Base-by-base conservation (phyloP, 2,113 vertebrate species). In the Crypturellus undulatus region DNA sequence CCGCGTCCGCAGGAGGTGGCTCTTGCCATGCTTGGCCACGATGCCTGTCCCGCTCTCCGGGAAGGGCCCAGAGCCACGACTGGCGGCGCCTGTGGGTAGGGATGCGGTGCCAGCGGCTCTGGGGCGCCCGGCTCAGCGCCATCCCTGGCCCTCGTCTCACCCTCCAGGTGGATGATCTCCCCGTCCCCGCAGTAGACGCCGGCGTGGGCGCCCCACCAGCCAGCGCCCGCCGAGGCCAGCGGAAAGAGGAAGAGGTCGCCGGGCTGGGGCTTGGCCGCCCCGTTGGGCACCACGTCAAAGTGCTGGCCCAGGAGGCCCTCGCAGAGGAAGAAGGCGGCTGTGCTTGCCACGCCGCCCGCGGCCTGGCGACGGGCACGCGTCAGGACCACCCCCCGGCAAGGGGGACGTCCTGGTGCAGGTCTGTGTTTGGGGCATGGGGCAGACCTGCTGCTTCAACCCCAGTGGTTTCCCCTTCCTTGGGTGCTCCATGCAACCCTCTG, bases 101-200 rank as follows among this genome's bases (percentile, higher is more conserved):
- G 54, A 58, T 32, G 54, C 16, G 30, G 9, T 10, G 54, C 54
- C 8, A 20, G 7, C 6, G 49, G 26, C 25, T 14, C 26, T 3
- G 30, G 17, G 28, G 54, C 28, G 16, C 28, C 9, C 54, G 9
- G 10, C 28, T 32, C 54, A 16, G 54, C 16, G 28, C 54, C 8
- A 3, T 15, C 28, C 16, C 54, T 28, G 30, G 54, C 28, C 54
- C 51, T 32, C 26, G 32, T 9, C 96, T 95, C 72, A 96, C 95
- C 88, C 92, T 96, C 95, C 72, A 96, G 90, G 79, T 96, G 96
- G 90, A 96, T 94, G 92, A 96, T 94, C 88, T 96, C 96, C 60
- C 92, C 95, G 0, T 90, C 42, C 25, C 96, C 92, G 0, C 93
- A 96, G 73, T 95, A 96, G 85, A 96, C 1, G 1, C 93, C 92